Percentiles rank a stretch among this genome's conserved stretches.
These are phyloP conservation scores for Oligia latruncula DNA, from an alignment of 2,888 invertebrate species.

Conservation along the genomic window DNA sequence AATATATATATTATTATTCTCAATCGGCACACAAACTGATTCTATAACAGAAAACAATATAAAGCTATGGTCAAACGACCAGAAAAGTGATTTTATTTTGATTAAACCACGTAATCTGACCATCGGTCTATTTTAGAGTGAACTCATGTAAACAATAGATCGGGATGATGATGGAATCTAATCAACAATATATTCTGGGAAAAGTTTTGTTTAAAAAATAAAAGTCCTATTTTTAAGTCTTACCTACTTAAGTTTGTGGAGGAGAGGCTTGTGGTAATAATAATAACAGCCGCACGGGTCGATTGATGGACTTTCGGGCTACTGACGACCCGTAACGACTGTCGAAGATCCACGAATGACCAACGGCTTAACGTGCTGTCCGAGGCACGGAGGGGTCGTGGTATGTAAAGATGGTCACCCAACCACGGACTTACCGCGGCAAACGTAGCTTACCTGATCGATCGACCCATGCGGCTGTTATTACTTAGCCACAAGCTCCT, in stretches of 20 bases:
- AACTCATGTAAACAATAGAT: slow-evolving; percentile 48
- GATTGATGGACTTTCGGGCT: too few relatives aligned
- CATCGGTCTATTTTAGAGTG: slow-evolving; percentile 37
- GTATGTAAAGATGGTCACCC: too few relatives aligned
- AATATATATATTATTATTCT: neutral
- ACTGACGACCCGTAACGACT: too few relatives aligned
- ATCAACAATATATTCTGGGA: slow-evolving; percentile 45
- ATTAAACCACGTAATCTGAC: slow-evolving; percentile 34
- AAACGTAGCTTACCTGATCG: too few relatives aligned
- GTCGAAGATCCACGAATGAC: too few relatives aligned
- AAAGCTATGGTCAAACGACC: neutral
- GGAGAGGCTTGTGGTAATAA: too few relatives aligned
- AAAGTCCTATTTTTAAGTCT: slow-evolving; percentile 24
- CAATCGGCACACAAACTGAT: neutral
- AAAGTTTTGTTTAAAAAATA: slow-evolving; percentile 26
- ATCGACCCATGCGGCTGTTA: too few relatives aligned
- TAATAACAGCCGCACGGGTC: too few relatives aligned
- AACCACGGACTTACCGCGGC: too few relatives aligned
- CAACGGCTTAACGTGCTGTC: too few relatives aligned
- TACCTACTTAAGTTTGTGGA: slow-evolving; percentile 14
- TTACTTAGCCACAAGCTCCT: too few relatives aligned
- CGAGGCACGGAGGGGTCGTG: too few relatives aligned
- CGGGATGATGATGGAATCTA: slow-evolving; percentile 22
- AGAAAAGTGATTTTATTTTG: slow-evolving; percentile 35
- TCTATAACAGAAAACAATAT: neutral